Conservation (phyloP, 2,113 vertebrate species). For the Camarhynchus parvulus region DNA sequence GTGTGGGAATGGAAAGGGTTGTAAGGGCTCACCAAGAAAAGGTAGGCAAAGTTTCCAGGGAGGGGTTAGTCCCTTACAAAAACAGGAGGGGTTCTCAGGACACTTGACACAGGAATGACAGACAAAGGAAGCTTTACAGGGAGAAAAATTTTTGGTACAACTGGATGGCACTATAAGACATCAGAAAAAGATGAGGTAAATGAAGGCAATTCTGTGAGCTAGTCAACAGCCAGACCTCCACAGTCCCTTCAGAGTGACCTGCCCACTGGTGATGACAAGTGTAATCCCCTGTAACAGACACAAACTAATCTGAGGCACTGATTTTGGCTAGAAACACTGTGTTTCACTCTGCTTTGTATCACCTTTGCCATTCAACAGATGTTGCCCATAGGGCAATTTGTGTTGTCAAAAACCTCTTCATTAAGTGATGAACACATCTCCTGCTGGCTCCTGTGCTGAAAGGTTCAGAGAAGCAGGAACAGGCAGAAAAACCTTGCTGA, state of each 20-base stretch:
- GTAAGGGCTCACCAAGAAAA: not conserved
- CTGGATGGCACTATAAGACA: not conserved
- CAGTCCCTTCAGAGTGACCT: not conserved
- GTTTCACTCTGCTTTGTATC: not conserved
- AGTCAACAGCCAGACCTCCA: not conserved
- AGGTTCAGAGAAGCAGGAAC: not conserved
- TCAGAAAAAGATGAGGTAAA: not conserved
- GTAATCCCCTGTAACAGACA: not conserved
- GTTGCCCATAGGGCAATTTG: not conserved
- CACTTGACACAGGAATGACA: not conserved
- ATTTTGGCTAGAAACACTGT: not conserved
- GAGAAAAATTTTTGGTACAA: not conserved
- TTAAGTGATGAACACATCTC: not conserved
- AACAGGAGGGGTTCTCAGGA: not conserved
- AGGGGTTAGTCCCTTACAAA: not conserved
- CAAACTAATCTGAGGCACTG: not conserved
- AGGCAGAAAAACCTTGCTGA: not conserved
- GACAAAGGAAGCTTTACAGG: not conserved
- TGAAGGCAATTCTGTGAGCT: not conserved
- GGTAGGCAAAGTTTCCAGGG: not conserved
- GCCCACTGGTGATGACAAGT: not conserved
- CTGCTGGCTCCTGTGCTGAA: not conserved
- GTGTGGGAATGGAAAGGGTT: not conserved
- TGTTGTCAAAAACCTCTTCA: not conserved
- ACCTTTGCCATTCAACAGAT: slow-evolving; percentile 3